A percentile compares a stretch with the other conserved stretches of the same genome.
Conservation (phyloP, 2,888 invertebrate species). For the Exephanes ischioxanthus region DNA sequence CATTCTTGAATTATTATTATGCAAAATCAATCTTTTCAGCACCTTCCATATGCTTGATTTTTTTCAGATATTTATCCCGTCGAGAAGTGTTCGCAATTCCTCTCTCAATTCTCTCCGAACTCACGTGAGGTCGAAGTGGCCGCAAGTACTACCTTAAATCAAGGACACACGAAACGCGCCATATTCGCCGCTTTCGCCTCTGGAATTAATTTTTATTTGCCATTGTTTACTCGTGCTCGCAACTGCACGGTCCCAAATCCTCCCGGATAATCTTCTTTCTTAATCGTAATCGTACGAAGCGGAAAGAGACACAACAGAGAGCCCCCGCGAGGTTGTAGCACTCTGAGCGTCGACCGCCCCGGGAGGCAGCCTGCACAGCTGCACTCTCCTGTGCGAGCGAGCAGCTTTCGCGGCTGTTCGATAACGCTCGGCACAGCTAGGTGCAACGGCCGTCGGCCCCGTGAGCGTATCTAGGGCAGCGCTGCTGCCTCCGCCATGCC, state of each 20-base stretch:
- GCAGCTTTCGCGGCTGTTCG: conserved; percentile 78
- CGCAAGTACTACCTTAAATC: too few species aligned
- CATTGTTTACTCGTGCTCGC: too few species aligned
- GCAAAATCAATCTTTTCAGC: too few species aligned
- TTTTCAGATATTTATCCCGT: too few species aligned
- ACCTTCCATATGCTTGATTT: too few species aligned
- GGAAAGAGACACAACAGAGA: conserved; percentile 3
- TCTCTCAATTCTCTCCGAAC: too few species aligned
- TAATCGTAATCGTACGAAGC: background rate
- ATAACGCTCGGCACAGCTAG: conserved; percentile 75
- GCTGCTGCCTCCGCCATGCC: conserved; percentile 64
- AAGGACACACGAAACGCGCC: too few species aligned
- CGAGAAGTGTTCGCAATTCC: too few species aligned
- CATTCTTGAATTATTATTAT: too few species aligned
- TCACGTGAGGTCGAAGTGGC: too few species aligned
- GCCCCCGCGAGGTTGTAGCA: conserved; percentile 57
- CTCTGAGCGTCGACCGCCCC: conserved; percentile 45
- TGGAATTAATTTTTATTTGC: too few species aligned
- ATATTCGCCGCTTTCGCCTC: too few species aligned
- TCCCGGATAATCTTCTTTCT: background rate
- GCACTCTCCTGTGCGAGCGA: conserved; percentile 74
- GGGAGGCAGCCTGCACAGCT: conserved; percentile 68
- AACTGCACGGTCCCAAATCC: background rate
- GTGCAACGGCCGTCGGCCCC: conserved; percentile 82
- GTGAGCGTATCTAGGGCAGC: conserved; percentile 81